Percentiles rank a stretch among this genome's conserved stretches.
These are phyloP conservation scores for Nyctibius grandis DNA, from an alignment of 2,797 vertebrate species.

Conservation along the genomic window DNA sequence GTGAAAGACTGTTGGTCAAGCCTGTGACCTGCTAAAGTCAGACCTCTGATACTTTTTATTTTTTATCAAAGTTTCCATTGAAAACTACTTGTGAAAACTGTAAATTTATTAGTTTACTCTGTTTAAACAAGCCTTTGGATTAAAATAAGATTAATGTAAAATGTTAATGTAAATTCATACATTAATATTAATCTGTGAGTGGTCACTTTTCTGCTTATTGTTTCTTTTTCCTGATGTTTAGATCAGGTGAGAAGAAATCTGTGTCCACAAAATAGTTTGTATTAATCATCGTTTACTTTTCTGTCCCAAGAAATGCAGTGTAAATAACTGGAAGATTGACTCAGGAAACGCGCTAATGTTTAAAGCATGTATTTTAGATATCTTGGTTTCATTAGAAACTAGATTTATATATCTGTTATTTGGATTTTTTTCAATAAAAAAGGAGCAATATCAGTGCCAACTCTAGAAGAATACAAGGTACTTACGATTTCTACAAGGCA, in stretches of 20 bases:
- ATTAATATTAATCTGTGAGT: background rate
- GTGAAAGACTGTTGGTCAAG: background rate
- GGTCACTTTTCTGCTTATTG: background rate
- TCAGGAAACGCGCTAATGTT: background rate
- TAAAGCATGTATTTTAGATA: background rate
- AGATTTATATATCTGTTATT: background rate
- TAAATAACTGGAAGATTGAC: background rate
- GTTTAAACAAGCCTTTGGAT: background rate
- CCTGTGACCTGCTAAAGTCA: background rate
- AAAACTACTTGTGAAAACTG: background rate
- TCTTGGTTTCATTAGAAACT: background rate
- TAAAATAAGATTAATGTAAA: background rate
- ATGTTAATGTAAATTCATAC: background rate
- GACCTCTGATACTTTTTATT: background rate
- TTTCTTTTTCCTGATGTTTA: conserved; percentile 2
- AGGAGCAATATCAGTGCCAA: background rate
- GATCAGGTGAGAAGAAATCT: background rate
- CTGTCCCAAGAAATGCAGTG: background rate
- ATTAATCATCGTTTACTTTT: conserved; percentile 32
- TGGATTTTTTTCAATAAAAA: background rate
- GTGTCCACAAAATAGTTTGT: background rate
- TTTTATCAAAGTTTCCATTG: background rate
- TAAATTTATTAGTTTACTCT: background rate
- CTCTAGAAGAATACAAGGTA: background rate
- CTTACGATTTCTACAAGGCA: background rate